A percentile compares a stretch with the other conserved stretches of the same genome.
phyloP scores from a whole-genome alignment of 2,888 invertebrate species.

The Ischnus inquisitorius region DNA sequence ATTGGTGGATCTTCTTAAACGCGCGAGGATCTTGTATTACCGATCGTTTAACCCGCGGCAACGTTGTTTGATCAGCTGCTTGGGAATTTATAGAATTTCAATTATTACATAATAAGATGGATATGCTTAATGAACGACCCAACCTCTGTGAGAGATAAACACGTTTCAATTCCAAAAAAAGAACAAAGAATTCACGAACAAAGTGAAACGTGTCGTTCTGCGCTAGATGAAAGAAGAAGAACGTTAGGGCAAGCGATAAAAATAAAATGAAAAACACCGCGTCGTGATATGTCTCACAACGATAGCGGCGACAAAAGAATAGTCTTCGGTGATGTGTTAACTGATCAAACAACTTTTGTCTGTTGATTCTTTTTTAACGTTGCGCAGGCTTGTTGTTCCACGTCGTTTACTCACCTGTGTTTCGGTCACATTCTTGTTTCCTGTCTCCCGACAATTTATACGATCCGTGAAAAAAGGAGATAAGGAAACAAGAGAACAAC shows the following conservation, averaged over 20 bases:
- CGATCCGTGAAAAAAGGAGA: too few relatives aligned
- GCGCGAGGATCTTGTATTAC: not conserved
- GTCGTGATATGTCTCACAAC: conserved; percentile 23
- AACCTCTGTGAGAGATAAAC: too few relatives aligned
- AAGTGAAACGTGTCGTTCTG: too few relatives aligned
- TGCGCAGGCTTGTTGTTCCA: not conserved
- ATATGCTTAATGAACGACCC: too few relatives aligned
- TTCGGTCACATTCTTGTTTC: not conserved
- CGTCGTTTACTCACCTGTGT: conserved; percentile 6
- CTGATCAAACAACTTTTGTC: conserved; percentile 42
- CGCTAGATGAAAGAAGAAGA: not conserved
- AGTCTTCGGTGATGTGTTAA: not conserved
- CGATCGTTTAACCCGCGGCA: not conserved
- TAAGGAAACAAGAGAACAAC: too few relatives aligned
- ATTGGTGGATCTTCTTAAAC: conserved; percentile 25
- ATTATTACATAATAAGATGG: not conserved
- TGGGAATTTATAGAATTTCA: not conserved
- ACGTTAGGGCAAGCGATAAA: not conserved
- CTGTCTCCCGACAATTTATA: too few relatives aligned
- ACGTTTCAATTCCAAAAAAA: too few relatives aligned
- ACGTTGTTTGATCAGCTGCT: not conserved
- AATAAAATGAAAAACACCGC: conserved; percentile 6
- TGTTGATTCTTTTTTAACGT: conserved; percentile 45
- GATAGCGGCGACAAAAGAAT: conserved; percentile 42
- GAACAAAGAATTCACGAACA: too few relatives aligned